A percentile compares a stretch with the other conserved stretches of the same genome.
phyloP scores from a whole-genome alignment of 2,888 invertebrate genomes.

The Acleris emargana region DNA sequence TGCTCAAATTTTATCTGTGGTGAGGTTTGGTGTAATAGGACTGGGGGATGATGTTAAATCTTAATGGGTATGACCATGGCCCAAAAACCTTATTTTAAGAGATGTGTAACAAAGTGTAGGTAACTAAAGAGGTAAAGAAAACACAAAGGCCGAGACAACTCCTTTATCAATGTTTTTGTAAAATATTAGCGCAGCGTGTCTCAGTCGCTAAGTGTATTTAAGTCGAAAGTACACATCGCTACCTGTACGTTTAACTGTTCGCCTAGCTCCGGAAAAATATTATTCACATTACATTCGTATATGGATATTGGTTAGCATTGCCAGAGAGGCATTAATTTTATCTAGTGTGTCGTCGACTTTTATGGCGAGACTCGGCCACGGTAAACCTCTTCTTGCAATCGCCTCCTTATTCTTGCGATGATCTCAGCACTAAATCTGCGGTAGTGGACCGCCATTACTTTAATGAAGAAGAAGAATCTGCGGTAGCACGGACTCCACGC shows the following conservation, averaged over 20 bases:
- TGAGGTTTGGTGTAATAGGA: no score
- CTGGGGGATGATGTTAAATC: no score
- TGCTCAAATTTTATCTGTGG: no score
- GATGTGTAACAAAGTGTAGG: background rate
- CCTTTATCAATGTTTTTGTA: conserved; percentile 31
- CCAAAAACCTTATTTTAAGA: background rate
- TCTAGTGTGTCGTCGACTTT: conserved; percentile 28
- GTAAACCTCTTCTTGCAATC: conserved; percentile 47
- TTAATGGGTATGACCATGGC: no score
- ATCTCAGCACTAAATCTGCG: background rate
- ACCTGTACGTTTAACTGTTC: conserved; percentile 13
- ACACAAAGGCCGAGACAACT: background rate
- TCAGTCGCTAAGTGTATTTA: conserved; percentile 18
- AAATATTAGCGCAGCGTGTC: conserved; percentile 20
- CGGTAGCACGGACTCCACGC: background rate
- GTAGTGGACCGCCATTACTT: no score
- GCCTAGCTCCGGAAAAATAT: conserved; percentile 13
- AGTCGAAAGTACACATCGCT: conserved; percentile 26
- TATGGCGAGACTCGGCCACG: conserved; percentile 48
- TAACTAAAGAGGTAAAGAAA: conserved; percentile 3
- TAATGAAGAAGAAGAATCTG: no score
- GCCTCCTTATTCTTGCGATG: background rate
- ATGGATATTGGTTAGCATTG: conserved; percentile 25
- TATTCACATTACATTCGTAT: conserved; percentile 29
- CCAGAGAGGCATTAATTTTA: conserved; percentile 10